phyloP scores from a whole-genome alignment of 2,797 vertebrate species.

The Muraenolepis orangiensis region DNA sequence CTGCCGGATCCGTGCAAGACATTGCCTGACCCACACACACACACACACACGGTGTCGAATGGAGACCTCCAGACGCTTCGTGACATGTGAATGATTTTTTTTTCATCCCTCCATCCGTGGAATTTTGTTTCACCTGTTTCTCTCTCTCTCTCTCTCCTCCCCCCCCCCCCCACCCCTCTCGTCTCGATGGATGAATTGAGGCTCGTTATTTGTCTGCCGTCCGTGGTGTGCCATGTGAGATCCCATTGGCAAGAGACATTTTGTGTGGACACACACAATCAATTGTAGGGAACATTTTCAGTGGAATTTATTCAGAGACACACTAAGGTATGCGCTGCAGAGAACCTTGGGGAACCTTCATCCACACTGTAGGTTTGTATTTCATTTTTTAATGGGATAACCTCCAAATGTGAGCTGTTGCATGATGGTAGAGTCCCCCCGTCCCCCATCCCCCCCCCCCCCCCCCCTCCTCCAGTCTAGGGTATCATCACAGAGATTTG shows the following conservation, averaged over 20 bases:
- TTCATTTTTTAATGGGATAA: conserved; percentile 36
- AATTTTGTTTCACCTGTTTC: conserved; percentile 21
- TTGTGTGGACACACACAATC: conserved; percentile 30
- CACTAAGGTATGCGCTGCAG: conserved; percentile 59
- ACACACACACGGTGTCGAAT: conserved; percentile 44
- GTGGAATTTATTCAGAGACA: conserved; percentile 48
- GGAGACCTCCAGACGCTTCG: conserved; percentile 66
- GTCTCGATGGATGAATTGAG: conserved; percentile 29
- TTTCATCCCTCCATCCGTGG: not conserved
- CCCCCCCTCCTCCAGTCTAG: conserved; percentile 32
- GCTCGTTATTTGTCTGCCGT: conserved; percentile 33
- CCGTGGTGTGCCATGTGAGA: conserved; percentile 50
- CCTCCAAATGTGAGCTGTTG: conserved; percentile 55
- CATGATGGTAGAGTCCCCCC: conserved; percentile 58
- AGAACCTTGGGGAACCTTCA: conserved; percentile 40
- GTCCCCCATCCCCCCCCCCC: too few relatives aligned
- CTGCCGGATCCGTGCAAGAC: conserved; percentile 64
- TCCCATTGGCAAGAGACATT: conserved; percentile 34
- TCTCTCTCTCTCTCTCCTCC: conserved; percentile 27
- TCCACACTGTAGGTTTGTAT: conserved; percentile 18
- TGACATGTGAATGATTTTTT: conserved; percentile 68
- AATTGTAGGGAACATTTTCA: conserved; percentile 28
- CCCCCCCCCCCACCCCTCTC: too few relatives aligned
- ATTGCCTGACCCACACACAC: conserved; percentile 31
- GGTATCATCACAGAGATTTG: not conserved